Evolutionary conservation across 2,113 vertebrate genomes (phyloP), one percentile per base, ranked within the genome.

Genomic region (Hiodon tergisus): DNA sequence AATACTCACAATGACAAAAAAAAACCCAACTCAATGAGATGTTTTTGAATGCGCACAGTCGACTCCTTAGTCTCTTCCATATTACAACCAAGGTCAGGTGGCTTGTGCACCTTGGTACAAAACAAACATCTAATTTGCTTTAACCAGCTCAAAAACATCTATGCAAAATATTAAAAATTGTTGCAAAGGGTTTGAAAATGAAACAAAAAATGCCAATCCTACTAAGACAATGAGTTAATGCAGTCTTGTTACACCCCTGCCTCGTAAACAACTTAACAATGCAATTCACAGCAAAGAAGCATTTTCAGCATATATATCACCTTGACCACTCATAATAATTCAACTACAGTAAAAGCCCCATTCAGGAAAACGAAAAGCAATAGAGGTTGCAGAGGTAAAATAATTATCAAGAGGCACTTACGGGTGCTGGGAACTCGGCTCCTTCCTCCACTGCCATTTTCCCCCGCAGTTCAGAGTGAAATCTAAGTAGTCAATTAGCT

Each of bases 391-490:
- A 51, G 46, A 54, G n/a, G 50, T 13, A 52, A 63, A 31, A 52
- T 57, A 63, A 5, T 7, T 65, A 61, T 70, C 31, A 62, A 62
- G n/a, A 13, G 13, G 53, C 61, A 67, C 92, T 94, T 94, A 93
- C 93, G 90, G 92, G 91, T 83, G 87, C 89, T 85, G 86, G 84
- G 85, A 89, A 90, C 86, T 80, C 80, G 84, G 91, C 90, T 86
- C 75, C 86, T 81, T 94, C 91, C 86, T 93, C 90, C 87, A 94
- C 91, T 87, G 91, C 91, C 92, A 93, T 92, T 90, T 76, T 75
- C 50, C 53, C 73, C 89, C 84, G 84, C 85, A 87, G 88, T 88
- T 88, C 91, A 88, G 79, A 87, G 84, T 76, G 92, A 92, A 93
- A 94, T 83, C 79, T 86, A 90, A 91, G 89, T 86, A 88, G 80